phyloP scores from a whole-genome alignment of 1,140 invertebrate genomes.

The Vanessa tameamea region DNA sequence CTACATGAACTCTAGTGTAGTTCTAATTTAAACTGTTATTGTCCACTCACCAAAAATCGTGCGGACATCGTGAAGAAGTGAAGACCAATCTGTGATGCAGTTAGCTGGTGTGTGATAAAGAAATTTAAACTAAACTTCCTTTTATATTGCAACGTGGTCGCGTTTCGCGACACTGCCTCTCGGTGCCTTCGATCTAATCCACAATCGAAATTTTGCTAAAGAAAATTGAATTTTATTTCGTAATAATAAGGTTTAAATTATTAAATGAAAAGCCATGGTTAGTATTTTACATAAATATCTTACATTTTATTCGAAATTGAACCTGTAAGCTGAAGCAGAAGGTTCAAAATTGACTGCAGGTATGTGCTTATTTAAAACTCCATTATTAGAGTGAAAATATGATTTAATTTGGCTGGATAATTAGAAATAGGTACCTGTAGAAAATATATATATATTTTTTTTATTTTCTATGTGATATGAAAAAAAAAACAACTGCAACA shows the following conservation, averaged over 20 bases:
- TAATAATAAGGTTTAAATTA: conserved; percentile 21
- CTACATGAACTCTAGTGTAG: not conserved
- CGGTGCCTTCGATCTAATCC: conserved; percentile 52
- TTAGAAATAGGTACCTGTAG: not conserved
- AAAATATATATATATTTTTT: no score
- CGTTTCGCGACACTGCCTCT: conserved; percentile 76
- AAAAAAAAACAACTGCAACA: no score
- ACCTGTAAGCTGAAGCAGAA: conserved; percentile 35
- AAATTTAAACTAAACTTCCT: conserved; percentile 78
- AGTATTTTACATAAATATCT: conserved; percentile 31
- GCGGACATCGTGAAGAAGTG: conserved; percentile 59
- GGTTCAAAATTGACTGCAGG: conserved; percentile 37
- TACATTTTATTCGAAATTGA: conserved; percentile 38
- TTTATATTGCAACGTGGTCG: conserved; percentile 78
- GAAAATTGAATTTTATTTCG: conserved; percentile 30
- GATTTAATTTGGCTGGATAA: conserved; percentile 16
- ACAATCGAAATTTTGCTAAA: conserved; percentile 19
- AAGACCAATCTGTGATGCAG: conserved; percentile 58
- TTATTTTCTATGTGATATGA: no score
- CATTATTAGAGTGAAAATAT: conserved; percentile 39
- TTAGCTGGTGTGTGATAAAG: conserved; percentile 71
- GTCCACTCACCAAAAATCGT: conserved; percentile 68
- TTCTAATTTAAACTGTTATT: not conserved
- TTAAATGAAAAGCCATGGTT: not conserved
- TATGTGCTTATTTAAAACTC: not conserved